Evolutionary conservation across 2,797 vertebrate genomes (phyloP), one percentile per base, ranked within the genome.

Genomic region (Hephaestus fuliginosus): DNA sequence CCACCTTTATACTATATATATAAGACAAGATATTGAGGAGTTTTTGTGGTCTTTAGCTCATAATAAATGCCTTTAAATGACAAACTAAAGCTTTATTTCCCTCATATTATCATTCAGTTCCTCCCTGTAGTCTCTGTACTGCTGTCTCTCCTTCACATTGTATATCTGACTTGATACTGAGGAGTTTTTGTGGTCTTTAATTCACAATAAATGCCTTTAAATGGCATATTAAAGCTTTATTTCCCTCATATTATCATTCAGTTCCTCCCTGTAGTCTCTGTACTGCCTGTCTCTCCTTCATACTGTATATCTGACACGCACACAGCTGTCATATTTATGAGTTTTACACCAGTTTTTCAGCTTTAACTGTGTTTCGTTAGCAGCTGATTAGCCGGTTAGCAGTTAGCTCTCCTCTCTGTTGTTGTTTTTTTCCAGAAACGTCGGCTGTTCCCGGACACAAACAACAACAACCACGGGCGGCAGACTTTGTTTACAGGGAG

Each of bases 401-500:
- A 4, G 33, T 36, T 70, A 86, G 79, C 66, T 58, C 25, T 25
- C 25, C 25, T 25, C 25, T 25, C 25, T 25, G 25, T 25, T 25
- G 25, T 25, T 25, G 25, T 25, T 25, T 25, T 70, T 72, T 56
- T 65, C 74, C 70, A 82, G 69, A 83, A 90, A 20, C 60, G 17
- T 78, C 64, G 22, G 39, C n/a, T 49, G 70, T 70, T 75, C 46
- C 36, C 62, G 36, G 48, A 71, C 76, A 63, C 0, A 41, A 1
- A 5, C 25, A 25, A 25, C 25, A 39, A 14, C 68, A 12, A 2
- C 69, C 48, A 30, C 2, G 67, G 74, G 33, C 82, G 76, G 69
- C 67, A 52, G 79, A 76, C 68, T 17, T 66, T 20, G 33, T 76
- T 71, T 55, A 28, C 68, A 76, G 74, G 76, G 53, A 74, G 80